Evolutionary conservation across 2,888 invertebrate genomes (phyloP).

Genomic region (Caenorhabditis imperialis): DNA sequence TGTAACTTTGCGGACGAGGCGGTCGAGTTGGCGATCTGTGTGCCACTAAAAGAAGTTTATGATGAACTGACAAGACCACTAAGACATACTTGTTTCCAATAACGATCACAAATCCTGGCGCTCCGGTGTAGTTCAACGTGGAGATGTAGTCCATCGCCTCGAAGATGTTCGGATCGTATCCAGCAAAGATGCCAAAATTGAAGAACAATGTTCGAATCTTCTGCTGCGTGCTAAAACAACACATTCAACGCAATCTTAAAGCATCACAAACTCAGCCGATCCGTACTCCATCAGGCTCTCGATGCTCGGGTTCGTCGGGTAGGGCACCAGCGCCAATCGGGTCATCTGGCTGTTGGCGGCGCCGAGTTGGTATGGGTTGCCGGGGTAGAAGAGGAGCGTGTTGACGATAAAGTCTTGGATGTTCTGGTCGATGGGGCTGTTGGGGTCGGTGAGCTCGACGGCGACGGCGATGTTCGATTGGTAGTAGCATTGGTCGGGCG

Average conservation of each 20-base stretch:
- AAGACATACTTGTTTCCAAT: conserved; percentile 22
- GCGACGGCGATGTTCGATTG: conserved; percentile 42
- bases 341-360: not conserved
- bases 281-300: conserved; percentile 19
- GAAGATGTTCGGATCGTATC: conserved; percentile 1
- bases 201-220: not conserved
- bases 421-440: not conserved
- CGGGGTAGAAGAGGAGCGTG: conserved; percentile 22
- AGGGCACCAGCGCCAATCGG: conserved; percentile 26
- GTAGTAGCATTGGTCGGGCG: conserved; percentile 32
- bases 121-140: not conserved
- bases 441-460: conserved; percentile 5
- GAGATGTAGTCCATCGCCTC: conserved; percentile 11
- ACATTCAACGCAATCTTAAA: not conserved
- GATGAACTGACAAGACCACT: not conserved
- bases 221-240: not conserved
- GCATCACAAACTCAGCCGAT: conserved; percentile 6
- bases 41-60: conserved; percentile 9
- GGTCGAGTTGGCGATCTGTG: not conserved
- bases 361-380: conserved; percentile 23
- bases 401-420: conserved; percentile 32
- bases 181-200: not conserved
- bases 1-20: not conserved
- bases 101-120: conserved; percentile 27
- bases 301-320: not conserved